phyloP scores from a whole-genome alignment of 1,140 invertebrate genomes.

The Rhagoletis zephyria region DNA sequence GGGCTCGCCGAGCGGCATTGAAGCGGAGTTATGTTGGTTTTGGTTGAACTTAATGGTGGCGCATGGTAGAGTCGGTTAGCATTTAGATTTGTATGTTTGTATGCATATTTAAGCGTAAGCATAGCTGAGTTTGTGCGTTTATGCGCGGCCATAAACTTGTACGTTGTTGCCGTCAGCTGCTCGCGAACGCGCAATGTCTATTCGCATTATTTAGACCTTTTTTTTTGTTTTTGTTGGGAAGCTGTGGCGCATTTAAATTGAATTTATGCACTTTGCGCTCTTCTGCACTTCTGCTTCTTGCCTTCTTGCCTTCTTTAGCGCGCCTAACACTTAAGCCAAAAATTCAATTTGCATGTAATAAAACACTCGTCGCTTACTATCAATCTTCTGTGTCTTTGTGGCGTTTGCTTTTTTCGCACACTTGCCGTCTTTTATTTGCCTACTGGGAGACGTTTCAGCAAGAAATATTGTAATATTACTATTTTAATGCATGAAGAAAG shows the following conservation, averaged over 20 bases:
- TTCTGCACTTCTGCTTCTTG: not conserved
- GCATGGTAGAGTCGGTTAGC: not conserved
- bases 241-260: conserved; percentile 33
- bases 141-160: not conserved
- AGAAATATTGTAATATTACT: too few species aligned
- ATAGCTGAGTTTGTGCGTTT: too few species aligned
- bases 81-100: too few species aligned
- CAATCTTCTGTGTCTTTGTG: conserved; percentile 37
- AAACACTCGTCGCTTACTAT: conserved; percentile 41
- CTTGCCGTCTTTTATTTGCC: not conserved
- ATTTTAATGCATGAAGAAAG: too few species aligned
- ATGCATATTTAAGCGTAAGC: too few species aligned
- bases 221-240: not conserved
- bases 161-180: not conserved
- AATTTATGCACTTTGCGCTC: conserved; percentile 46
- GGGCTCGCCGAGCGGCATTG: not conserved
- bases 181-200: not conserved
- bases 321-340: conserved; percentile 11
- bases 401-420: not conserved
- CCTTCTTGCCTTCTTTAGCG: too few species aligned
- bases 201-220: not conserved
- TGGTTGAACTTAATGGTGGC: not conserved
- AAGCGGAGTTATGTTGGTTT: too few species aligned
- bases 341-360: conserved; percentile 51
- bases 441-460: not conserved